Evolutionary conservation across 1,140 invertebrate genomes (phyloP).

Genomic region (Drosophila rufa): DNA sequence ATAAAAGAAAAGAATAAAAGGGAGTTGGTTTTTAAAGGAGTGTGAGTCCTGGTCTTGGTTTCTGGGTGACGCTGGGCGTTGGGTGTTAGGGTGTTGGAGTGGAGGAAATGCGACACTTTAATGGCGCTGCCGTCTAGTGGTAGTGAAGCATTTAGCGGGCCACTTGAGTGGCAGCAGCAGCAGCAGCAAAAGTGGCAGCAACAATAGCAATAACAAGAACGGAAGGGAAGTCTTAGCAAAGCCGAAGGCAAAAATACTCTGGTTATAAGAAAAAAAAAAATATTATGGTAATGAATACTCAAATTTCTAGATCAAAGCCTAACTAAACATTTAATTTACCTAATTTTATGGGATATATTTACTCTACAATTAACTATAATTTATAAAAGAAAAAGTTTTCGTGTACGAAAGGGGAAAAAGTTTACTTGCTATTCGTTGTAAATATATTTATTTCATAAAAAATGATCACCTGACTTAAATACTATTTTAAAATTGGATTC

Average conservation of each 20-base stretch:
- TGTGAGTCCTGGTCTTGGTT: constrained; percentile 13
- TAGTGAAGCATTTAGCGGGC: constrained; percentile 83
- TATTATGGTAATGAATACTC: background rate
- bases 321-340: background rate
- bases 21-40: constrained; percentile 11
- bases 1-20: constrained; percentile 11
- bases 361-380: background rate
- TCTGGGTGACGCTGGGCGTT: constrained; percentile 1
- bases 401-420: no score
- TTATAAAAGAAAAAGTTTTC: no score
- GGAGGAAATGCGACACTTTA: constrained; percentile 79
- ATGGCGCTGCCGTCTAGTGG: constrained; percentile 80
- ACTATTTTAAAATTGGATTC: no score
- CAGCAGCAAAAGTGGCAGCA: constrained; percentile 50
- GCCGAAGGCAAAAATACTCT: constrained; percentile 13
- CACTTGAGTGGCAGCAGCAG: constrained; percentile 79
- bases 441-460: no score
- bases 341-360: background rate
- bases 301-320: background rate
- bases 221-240: background rate
- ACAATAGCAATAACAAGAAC: constrained; percentile 25
- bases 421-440: no score
- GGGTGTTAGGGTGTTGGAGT: constrained; percentile 41
- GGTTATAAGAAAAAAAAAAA: background rate
- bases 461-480: no score